Base-by-base conservation (phyloP, 1,140 invertebrate genomes). In the Ceratitis capitata region DNA sequence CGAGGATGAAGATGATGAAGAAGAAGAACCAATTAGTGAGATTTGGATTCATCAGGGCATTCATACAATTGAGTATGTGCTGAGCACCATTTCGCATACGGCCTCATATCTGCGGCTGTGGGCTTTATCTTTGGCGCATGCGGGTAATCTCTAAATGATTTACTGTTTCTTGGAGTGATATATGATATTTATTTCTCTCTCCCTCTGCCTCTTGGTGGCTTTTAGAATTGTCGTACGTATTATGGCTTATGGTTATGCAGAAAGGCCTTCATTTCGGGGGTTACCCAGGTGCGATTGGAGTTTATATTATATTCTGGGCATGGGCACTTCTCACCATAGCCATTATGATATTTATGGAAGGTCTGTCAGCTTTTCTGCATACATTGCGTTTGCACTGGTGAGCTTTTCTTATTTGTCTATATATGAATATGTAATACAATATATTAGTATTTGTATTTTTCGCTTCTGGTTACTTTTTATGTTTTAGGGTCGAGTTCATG, bases 281-380 rank as follows among this genome's bases (percentile, higher is more conserved):
- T 14, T 69, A 87, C 51, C 32, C 23, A 16, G 90, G 88, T 16
- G 84, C 87, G 74, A 87, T 91, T 58, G 91, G 95, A 1, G 92
- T 98, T 7, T 98, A 95, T 88, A 85, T 96, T 2, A 92, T 96
- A 4, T 99, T 99, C 92, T 95, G 94, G n/a, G 94, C 94, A 84
- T 99, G 98, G 97, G 95, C 96, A 12, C 85, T 93, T 93, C 99
- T 86, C 95, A 99, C 98, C 1, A 93, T 99, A 5, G 96, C 96
- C 89, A 98, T 99, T 91, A 94, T 99, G 1, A 96, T 99, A 84
- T 93, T 99, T 53, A 99, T 99, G 98, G 98, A 99, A 94, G 99
- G 99, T 4, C 93, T 99, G 10, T 99, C 98, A 47, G 98, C 99
- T 82, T 99, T 99, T 93, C 94, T 99, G 85, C 99, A 99, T 92